phyloP scores from a whole-genome alignment of 2,113 vertebrate genomes.

The Vidua macroura region DNA sequence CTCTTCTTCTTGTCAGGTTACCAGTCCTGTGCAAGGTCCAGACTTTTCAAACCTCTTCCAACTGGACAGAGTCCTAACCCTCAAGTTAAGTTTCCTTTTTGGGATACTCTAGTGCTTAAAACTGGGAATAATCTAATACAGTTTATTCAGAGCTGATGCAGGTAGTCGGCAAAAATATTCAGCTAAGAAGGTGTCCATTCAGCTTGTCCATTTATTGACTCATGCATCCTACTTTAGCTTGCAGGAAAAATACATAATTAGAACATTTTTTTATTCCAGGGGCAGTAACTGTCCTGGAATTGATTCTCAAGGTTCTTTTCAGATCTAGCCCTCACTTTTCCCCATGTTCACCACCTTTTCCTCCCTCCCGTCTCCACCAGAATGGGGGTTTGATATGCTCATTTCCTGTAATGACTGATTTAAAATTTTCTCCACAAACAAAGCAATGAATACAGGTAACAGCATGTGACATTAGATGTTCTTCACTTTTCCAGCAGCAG shows the following conservation, averaged over 20 bases:
- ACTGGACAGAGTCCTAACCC: not conserved
- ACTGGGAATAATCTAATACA: not conserved
- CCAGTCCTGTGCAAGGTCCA: not conserved
- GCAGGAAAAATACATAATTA: not conserved
- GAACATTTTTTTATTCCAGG: not conserved
- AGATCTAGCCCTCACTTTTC: not conserved
- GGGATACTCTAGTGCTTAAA: not conserved
- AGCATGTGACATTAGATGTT: not conserved
- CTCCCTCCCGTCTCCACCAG: not conserved
- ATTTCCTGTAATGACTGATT: not conserved
- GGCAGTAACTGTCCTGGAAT: not conserved
- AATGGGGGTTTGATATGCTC: not conserved
- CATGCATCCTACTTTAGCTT: not conserved
- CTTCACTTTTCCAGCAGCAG: constrained; percentile 18
- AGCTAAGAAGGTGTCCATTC: not conserved
- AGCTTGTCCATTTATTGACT: not conserved
- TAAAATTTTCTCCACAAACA: not conserved
- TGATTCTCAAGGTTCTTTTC: not conserved
- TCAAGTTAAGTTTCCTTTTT: not conserved
- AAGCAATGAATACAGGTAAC: not conserved
- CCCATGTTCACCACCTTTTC: not conserved
- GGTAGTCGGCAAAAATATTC: not conserved
- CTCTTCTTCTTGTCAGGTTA: not conserved
- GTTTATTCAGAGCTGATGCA: not conserved
- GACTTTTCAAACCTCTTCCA: not conserved